Percentiles rank a stretch among this genome's conserved stretches.
These are phyloP conservation scores for Empidonax traillii DNA, from an alignment of 2,113 vertebrate genomes.

Conservation along the genomic window DNA sequence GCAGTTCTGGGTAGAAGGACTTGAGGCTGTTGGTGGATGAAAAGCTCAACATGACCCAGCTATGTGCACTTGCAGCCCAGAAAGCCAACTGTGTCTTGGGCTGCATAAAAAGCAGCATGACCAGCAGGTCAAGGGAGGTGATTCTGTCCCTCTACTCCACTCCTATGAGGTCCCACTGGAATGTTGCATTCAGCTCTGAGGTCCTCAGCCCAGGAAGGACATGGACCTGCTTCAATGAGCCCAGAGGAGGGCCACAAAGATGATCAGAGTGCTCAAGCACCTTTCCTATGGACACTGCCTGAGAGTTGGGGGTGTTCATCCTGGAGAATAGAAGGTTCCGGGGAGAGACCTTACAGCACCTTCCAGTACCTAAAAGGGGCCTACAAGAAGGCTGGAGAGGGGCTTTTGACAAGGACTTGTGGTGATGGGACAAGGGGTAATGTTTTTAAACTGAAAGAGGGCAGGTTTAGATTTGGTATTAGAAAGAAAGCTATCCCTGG, in stretches of 20 bases:
- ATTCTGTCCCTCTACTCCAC: not conserved
- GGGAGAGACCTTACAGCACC: not conserved
- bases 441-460: not conserved
- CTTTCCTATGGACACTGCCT: not conserved
- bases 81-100: not conserved
- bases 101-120: fast-evolving
- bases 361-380: not conserved
- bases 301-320: not conserved
- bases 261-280: not conserved
- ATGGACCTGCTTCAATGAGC: not conserved
- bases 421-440: not conserved
- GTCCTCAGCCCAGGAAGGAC: not conserved
- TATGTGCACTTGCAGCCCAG: too few relatives aligned
- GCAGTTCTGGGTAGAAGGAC: not conserved
- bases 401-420: not conserved
- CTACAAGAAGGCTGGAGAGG: not conserved
- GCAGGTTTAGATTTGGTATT: not conserved
- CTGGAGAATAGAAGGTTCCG: fast-evolving
- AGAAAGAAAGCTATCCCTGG: not conserved
- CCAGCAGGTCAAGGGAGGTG: not conserved
- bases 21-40: not conserved
- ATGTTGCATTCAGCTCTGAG: not conserved
- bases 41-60: fast-evolving
- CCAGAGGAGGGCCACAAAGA: not conserved
- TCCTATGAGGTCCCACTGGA: not conserved